These are phyloP conservation scores for Polypterus senegalus DNA, from an alignment of 2,113 vertebrate genomes.

Conservation along the genomic window DNA sequence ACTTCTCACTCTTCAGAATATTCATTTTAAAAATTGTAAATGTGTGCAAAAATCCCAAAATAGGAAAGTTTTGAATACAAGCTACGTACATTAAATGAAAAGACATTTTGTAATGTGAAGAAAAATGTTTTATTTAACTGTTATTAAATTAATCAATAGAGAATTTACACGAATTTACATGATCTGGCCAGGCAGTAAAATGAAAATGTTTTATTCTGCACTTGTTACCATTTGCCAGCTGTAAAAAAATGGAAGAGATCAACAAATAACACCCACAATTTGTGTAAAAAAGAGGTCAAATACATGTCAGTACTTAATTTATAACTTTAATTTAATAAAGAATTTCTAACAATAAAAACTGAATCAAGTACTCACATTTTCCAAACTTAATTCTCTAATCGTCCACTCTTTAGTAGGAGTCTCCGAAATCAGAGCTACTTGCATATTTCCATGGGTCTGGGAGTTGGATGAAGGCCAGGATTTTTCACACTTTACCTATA, in stretches of 20 bases:
- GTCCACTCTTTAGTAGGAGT: constrained; percentile 68
- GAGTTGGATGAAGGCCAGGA: constrained; percentile 77
- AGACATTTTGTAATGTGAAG: too few relatives aligned
- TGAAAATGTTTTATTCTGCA: constrained; percentile 78
- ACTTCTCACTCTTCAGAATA: too few relatives aligned
- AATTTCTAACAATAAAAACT: too few relatives aligned
- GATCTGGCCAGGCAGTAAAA: constrained; percentile 92
- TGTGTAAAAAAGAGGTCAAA: neutral
- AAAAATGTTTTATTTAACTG: too few relatives aligned
- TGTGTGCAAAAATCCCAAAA: too few relatives aligned
- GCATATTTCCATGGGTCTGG: constrained; percentile 60
- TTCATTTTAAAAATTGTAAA: too few relatives aligned
- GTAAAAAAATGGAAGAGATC: constrained; percentile 1
- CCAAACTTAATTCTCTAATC: constrained; percentile 70
- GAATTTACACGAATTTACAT: constrained; percentile 31
- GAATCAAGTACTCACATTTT: constrained; percentile 42
- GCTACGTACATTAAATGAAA: too few relatives aligned
- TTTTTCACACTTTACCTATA: constrained; percentile 88
- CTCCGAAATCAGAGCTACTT: constrained; percentile 45
- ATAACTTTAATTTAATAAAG: neutral
- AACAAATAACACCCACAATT: neutral
- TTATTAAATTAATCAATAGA: too few relatives aligned
- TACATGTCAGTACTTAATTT: neutral
- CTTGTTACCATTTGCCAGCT: constrained; percentile 54
- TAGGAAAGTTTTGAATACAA: too few relatives aligned